Base-by-base conservation (phyloP, 2,888 invertebrate species). In the Bedellia somnulentella region DNA sequence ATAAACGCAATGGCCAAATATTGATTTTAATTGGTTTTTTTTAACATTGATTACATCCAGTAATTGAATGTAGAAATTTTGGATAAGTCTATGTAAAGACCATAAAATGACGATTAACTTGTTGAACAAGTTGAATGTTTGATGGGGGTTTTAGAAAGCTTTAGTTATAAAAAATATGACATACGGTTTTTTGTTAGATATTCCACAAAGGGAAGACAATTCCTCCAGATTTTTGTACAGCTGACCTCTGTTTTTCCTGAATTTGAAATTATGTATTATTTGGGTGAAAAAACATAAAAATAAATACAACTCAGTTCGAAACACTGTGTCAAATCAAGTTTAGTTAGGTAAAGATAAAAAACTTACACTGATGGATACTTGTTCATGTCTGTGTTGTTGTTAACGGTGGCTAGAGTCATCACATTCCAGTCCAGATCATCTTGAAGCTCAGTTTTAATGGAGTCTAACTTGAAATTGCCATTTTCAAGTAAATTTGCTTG, bases 101-200 rank as follows among this genome's bases (percentile, higher is more conserved):
- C n/a, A n/a, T n/a, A n/a, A n/a, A n/a, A n/a, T n/a, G n/a, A n/a
- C n/a, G n/a, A n/a, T n/a, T n/a, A n/a, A n/a, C n/a, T n/a, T n/a
- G n/a, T n/a, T n/a, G n/a, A n/a, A n/a, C n/a, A n/a, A n/a, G n/a
- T n/a, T n/a, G n/a, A n/a, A n/a, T n/a, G n/a, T n/a, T n/a, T n/a
- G n/a, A n/a, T n/a, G n/a, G n/a, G n/a, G n/a, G n/a, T n/a, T n/a
- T n/a, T n/a, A n/a, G n/a, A n/a, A n/a, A n/a, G n/a, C n/a, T n/a
- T n/a, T n/a, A n/a, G n/a, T n/a, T n/a, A n/a, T n/a, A n/a, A n/a
- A n/a, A n/a, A 38, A 39, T 44, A 44, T 45, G 46, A 75, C 71
- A 61, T 75, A 73, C 75, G 70, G n/a, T n/a, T n/a, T n/a, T n/a
- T n/a, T 73, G 67, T 66, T 64, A 58, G 62, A 66, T 49, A 63